Conservation (phyloP, 2,797 vertebrate genomes). For the Siniperca undulata region DNA sequence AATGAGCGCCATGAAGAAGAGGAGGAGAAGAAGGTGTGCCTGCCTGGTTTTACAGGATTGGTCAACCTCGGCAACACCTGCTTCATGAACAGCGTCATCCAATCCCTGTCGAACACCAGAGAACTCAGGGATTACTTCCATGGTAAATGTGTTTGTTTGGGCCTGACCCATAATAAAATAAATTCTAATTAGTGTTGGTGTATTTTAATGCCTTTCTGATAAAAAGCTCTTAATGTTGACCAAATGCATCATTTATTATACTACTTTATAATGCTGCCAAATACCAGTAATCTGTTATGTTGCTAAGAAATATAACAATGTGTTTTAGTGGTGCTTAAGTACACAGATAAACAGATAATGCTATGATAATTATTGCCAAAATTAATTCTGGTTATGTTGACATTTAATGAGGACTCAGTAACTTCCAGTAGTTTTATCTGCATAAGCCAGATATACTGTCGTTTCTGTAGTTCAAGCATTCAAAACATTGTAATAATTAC, state of each 20-base stretch:
- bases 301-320: not conserved
- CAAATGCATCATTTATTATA: not conserved
- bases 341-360: not conserved
- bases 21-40: slow-evolving; percentile 96
- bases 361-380: not conserved
- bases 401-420: slow-evolving; percentile 21
- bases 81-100: slow-evolving; percentile 99
- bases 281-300: not conserved
- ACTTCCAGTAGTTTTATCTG: slow-evolving; percentile 3
- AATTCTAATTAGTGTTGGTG: not conserved
- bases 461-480: slow-evolving; percentile 7
- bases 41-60: slow-evolving; percentile 96
- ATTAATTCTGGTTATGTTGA: not conserved
- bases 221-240: not conserved
- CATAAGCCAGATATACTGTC: slow-evolving; percentile 11
- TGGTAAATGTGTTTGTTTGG: slow-evolving; percentile 80
- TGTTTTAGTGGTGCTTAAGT: slow-evolving; percentile 12
- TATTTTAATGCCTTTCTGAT: not conserved
- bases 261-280: not conserved
- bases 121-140: slow-evolving; percentile 99
- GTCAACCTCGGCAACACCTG: slow-evolving; percentile 99
- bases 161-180: not conserved
- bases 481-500: slow-evolving; percentile 1
- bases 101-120: slow-evolving; percentile 97
- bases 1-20: slow-evolving; percentile 92